Evolutionary conservation across 2,113 vertebrate genomes (phyloP).

Genomic region (Ondatra zibethicus): DNA sequence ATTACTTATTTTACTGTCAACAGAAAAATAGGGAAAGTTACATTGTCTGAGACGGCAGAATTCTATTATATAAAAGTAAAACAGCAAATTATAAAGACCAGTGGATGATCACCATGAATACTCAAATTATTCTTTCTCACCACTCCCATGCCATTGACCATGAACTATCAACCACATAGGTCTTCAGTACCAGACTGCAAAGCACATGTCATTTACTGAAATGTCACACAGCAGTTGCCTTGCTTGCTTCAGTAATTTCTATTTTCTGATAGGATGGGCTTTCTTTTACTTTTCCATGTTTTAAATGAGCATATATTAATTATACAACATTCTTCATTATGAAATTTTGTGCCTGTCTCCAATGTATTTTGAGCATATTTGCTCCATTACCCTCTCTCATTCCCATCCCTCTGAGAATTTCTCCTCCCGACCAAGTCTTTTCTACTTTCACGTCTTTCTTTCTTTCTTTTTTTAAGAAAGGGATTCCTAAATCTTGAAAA

Average conservation of each 20-base stretch:
- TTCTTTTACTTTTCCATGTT: not conserved
- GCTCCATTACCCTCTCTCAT: not conserved
- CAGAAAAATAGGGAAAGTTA: conserved; percentile 25
- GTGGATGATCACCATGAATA: not conserved
- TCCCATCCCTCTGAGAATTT: not conserved
- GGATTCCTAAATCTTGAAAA: not conserved
- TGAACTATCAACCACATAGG: not conserved
- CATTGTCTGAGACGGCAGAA: not conserved
- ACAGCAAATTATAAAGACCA: not conserved
- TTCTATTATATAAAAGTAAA: conserved; percentile 31
- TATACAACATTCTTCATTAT: not conserved
- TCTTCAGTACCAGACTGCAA: not conserved
- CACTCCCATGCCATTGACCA: not conserved
- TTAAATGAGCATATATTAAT: not conserved
- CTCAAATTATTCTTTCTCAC: not conserved
- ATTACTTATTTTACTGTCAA: not conserved
- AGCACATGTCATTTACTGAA: not conserved
- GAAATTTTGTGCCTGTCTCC: not conserved
- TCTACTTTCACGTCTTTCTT: not conserved
- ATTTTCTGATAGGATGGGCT: not conserved
- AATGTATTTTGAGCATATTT: not conserved
- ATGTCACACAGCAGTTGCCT: not conserved
- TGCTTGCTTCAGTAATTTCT: not conserved
- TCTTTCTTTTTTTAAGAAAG: not conserved
- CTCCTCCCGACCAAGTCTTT: not conserved